These are phyloP conservation scores for Sylvietta virens DNA, from an alignment of 2,113 vertebrate genomes.

Conservation along the genomic window DNA sequence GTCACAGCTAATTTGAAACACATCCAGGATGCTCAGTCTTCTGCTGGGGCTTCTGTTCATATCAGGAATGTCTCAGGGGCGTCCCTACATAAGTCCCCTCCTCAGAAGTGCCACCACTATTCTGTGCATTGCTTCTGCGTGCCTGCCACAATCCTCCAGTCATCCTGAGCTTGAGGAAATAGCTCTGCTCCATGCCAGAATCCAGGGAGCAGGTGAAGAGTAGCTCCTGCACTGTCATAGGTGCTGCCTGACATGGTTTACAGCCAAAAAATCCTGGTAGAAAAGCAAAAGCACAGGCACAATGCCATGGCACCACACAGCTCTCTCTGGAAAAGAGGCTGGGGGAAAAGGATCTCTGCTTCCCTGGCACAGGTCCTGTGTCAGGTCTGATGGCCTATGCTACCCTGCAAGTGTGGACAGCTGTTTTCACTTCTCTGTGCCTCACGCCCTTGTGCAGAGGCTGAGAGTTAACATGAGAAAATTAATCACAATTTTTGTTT, in stretches of 20 bases:
- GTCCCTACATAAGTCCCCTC: neutral
- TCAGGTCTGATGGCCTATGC: neutral
- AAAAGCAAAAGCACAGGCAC: neutral
- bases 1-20: neutral
- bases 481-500: neutral
- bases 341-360: neutral
- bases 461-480: neutral
- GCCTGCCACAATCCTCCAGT: neutral
- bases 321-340: neutral
- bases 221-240: neutral
- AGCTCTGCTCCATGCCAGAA: neutral
- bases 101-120: neutral
- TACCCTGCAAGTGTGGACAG: neutral
- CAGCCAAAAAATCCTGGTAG: neutral
- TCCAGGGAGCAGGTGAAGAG: neutral
- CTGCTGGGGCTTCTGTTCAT: neutral
- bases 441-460: neutral
- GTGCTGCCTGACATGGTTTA: neutral
- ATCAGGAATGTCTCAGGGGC: neutral
- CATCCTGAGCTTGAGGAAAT: neutral
- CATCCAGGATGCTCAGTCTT: neutral
- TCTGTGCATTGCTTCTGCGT: rapidly evolving
- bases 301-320: neutral
- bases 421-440: neutral
- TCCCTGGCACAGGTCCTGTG: neutral